Percentiles rank a stretch among this genome's conserved stretches.
Conservation (phyloP, 2,797 vertebrate genomes). For the Eutrigla gurnardus region DNA sequence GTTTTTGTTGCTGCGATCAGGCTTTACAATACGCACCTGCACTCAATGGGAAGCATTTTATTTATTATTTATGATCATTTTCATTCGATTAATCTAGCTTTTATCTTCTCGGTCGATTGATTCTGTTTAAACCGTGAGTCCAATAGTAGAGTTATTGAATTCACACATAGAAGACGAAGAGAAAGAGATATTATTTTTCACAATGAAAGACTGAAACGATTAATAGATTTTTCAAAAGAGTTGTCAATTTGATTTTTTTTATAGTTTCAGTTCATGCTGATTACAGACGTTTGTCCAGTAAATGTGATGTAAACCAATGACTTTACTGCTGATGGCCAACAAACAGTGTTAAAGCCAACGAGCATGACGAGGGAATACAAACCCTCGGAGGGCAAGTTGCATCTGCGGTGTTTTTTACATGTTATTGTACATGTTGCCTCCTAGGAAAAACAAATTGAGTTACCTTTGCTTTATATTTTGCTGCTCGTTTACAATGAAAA, state of each 20-base stretch:
- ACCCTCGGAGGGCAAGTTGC: neutral
- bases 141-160: too few species aligned
- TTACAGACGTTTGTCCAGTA: neutral
- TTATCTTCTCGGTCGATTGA: neutral
- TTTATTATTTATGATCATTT: too few species aligned
- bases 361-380: neutral
- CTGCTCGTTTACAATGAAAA: constrained; percentile 42
- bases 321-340: neutral
- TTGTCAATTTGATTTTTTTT: too few species aligned
- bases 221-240: too few species aligned
- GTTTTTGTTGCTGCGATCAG: constrained; percentile 13
- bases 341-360: neutral
- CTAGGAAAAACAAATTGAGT: neutral
- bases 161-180: too few species aligned
- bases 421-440: too few species aligned
- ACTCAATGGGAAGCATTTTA: too few species aligned
- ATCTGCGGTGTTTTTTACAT: too few species aligned
- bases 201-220: too few species aligned
- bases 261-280: neutral
- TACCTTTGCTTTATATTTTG: constrained; percentile 12
- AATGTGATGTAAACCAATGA: too few species aligned
- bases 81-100: neutral
- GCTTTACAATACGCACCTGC: neutral
- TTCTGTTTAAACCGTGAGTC: too few species aligned
- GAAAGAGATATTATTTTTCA: too few species aligned